Evolutionary conservation across 2,113 vertebrate genomes (phyloP).

Genomic region (Pollimyrus isidori): DNA sequence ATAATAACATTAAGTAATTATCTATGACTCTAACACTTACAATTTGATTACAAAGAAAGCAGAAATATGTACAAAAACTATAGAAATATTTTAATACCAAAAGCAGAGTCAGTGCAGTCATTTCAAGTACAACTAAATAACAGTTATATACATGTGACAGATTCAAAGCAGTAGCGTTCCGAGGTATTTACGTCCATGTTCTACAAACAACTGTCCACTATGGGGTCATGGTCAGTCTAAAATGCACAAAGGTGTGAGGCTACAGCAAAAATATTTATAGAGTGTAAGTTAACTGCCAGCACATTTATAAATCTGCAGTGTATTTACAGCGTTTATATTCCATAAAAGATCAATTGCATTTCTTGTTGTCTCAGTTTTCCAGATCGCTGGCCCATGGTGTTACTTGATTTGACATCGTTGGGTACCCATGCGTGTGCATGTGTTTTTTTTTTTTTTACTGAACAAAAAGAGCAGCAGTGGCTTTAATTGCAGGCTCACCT

Average conservation of each 20-base stretch:
- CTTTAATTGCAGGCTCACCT: neutral
- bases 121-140: neutral
- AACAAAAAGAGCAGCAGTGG: neutral
- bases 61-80: neutral
- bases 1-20: neutral
- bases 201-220: neutral
- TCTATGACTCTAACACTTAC: neutral
- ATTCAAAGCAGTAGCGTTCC: neutral
- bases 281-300: neutral
- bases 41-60: neutral
- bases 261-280: neutral
- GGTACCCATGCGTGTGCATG: neutral
- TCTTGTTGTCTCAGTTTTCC: neutral
- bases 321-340: neutral
- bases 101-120: neutral
- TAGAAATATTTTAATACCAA: neutral
- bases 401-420: conserved; percentile 28
- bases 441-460: neutral
- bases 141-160: neutral
- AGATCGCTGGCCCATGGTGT: conserved; percentile 25
- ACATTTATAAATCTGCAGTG: neutral
- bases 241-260: neutral
- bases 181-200: neutral
- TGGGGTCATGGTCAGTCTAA: neutral
- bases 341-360: neutral